These are phyloP conservation scores for Harlomillsia oculata DNA, from an alignment of 1,140 invertebrate species.

Conservation along the genomic window DNA sequence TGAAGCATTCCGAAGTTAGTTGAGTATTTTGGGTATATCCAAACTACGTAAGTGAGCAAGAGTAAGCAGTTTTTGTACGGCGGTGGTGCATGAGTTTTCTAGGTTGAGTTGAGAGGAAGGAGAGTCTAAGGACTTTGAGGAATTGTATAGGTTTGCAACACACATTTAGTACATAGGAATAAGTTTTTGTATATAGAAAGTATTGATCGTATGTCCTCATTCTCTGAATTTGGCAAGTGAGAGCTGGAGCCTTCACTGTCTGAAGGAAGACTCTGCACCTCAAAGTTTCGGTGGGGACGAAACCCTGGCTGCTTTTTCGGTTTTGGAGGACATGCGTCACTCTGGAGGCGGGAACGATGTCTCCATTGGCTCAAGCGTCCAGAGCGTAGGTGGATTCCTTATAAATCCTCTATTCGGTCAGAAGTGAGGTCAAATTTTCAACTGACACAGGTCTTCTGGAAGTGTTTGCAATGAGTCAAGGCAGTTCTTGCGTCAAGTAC, in stretches of 20 bases:
- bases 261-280: neutral
- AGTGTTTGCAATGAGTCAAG: neutral
- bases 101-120: too few relatives aligned
- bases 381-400: conserved; percentile 20
- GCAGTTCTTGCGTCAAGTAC: neutral
- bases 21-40: too few relatives aligned
- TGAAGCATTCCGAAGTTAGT: too few relatives aligned
- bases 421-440: conserved; percentile 17
- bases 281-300: neutral
- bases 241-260: neutral
- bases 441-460: neutral
- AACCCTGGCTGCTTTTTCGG: neutral
- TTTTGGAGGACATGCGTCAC: conserved; percentile 23
- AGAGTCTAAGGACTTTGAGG: too few relatives aligned
- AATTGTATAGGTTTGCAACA: neutral
- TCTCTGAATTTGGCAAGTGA: neutral
- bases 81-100: too few relatives aligned
- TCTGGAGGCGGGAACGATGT: conserved; percentile 12
- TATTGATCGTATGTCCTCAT: neutral
- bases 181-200: neutral
- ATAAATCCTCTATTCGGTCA: neutral
- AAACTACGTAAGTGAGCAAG: too few relatives aligned
- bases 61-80: too few relatives aligned
- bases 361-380: conserved; percentile 17
- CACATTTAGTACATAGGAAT: neutral